phyloP scores from a whole-genome alignment of 2,113 vertebrate species.

The Dicrurus megarhynchus region DNA sequence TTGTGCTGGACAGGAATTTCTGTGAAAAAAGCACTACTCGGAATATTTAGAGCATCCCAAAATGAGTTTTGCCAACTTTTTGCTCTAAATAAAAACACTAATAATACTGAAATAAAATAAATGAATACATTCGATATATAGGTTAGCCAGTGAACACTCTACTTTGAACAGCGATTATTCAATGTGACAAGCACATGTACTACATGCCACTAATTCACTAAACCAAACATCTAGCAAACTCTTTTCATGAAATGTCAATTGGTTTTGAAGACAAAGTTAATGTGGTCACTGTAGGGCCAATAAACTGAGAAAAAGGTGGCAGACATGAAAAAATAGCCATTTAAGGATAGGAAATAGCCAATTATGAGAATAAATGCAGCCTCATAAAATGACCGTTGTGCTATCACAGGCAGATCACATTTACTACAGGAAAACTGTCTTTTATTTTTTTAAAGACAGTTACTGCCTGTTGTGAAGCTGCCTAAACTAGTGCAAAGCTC shows the following conservation, averaged over 20 bases:
- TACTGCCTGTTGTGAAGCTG: background rate
- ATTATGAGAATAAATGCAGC: slow-evolving; percentile 44
- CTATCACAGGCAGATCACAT: background rate
- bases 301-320: slow-evolving; percentile 20
- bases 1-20: background rate
- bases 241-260: slow-evolving; percentile 54
- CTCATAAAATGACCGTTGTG: background rate
- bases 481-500: background rate
- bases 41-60: background rate
- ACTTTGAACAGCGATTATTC: background rate
- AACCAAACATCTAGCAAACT: slow-evolving; percentile 37
- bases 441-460: background rate
- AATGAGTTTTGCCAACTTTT: background rate
- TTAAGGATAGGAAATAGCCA: slow-evolving; percentile 64
- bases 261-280: slow-evolving; percentile 63
- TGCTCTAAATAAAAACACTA: background rate
- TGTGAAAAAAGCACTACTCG: background rate
- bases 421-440: background rate
- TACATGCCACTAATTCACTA: background rate
- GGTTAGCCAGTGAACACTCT: background rate
- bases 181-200: background rate
- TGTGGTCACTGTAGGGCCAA: slow-evolving; percentile 23
- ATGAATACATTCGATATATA: background rate
- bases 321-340: slow-evolving; percentile 60
- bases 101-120: background rate